Conservation (phyloP, 2,797 vertebrate species). For the Spheniscus humboldti region DNA sequence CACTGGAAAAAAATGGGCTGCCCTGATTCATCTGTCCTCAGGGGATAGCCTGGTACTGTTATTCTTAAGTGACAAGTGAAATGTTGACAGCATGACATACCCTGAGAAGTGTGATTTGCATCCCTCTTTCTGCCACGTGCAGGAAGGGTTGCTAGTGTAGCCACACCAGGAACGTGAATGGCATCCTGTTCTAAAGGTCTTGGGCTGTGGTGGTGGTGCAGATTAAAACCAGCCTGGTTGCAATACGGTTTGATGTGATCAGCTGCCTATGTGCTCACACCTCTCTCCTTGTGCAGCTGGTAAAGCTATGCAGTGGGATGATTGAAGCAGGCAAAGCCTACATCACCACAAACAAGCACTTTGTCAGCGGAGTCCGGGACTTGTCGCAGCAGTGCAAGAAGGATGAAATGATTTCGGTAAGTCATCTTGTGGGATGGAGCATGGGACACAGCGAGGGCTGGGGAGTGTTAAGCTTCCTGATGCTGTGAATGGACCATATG, state of each 20-base stretch:
- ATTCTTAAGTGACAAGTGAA: background rate
- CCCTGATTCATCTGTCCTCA: background rate
- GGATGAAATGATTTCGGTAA: constrained; percentile 92
- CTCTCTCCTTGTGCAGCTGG: constrained; percentile 78
- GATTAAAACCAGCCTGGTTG: background rate
- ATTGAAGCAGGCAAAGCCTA: constrained; percentile 93
- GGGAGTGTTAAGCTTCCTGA: background rate
- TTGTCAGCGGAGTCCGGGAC: constrained; percentile 92
- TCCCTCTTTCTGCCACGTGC: background rate
- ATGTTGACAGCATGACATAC: background rate
- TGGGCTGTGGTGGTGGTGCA: background rate
- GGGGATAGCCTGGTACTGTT: background rate
- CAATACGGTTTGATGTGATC: background rate
- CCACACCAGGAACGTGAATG: accelerated
- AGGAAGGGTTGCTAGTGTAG: too few species aligned
- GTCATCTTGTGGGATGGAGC: background rate
- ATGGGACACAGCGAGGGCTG: background rate
- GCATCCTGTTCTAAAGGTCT: background rate
- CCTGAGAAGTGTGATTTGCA: background rate
- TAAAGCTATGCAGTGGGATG: constrained; percentile 96
- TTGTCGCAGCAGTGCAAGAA: constrained; percentile 94
- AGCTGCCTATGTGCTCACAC: background rate
- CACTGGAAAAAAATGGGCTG: background rate
- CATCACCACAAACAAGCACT: constrained; percentile 91
- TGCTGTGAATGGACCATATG: background rate